Conservation (phyloP, 2,888 invertebrate species). For the Elmis aenea region DNA sequence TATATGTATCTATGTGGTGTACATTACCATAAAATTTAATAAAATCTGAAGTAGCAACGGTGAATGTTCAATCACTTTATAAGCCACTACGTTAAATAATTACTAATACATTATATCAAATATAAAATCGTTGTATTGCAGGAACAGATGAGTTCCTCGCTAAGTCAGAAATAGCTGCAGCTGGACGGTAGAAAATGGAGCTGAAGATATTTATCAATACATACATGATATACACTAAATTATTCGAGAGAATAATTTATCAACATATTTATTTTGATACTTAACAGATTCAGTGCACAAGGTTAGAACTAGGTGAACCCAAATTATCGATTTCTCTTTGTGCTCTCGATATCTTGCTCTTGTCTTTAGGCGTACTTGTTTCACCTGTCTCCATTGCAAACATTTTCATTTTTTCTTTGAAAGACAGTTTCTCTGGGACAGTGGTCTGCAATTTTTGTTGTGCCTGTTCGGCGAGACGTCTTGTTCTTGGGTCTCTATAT, state of each 20-base stretch:
- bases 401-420: conserved; percentile 99
- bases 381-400: conserved; percentile 97
- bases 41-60: conserved; percentile 21
- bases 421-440: conserved; percentile 88
- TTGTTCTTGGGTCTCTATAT: conserved; percentile 88
- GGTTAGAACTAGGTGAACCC: conserved; percentile 44
- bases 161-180: conserved; percentile 10
- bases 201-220: too few relatives aligned
- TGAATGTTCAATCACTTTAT: conserved; percentile 27
- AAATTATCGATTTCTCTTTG: conserved; percentile 87
- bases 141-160: conserved; percentile 7
- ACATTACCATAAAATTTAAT: conserved; percentile 27
- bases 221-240: too few relatives aligned
- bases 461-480: conserved; percentile 75
- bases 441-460: conserved; percentile 59
- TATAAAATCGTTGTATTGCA: conserved; percentile 1
- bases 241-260: too few relatives aligned
- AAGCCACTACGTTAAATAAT: conserved; percentile 34
- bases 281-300: conserved; percentile 35
- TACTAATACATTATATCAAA: conserved; percentile 5
- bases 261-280: too few relatives aligned
- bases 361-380: conserved; percentile 86
- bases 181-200: conserved; percentile 19
- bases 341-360: conserved; percentile 92
- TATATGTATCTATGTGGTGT: conserved; percentile 26